Base-by-base conservation (phyloP, 2,797 vertebrate genomes). In the Streptopelia turtur region DNA sequence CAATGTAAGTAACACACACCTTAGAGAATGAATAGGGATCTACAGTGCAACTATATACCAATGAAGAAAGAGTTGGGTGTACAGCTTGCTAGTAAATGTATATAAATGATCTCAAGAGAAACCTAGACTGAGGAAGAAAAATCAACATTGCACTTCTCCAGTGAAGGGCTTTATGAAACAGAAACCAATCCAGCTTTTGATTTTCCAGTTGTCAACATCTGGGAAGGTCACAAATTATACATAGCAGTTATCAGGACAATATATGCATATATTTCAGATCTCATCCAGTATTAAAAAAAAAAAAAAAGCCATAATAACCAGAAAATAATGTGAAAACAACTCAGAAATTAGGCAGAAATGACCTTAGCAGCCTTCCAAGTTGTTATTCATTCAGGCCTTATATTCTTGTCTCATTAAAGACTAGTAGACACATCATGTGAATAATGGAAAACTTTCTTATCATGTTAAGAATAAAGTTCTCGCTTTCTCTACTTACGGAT, bases 341-440 rank as follows among this genome's bases (percentile, higher is more conserved):
- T 87, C 59, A 82, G 33, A 90, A 92, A 61, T 82, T 56, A 69
- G 30, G 31, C 23, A 86, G 61, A 72, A 83, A 87, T 60, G 16
- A 90, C 61, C 70, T 87, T 75, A 31, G 11, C 16, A 49, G 9
- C 7, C 74, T 81, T 88, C 49, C 10, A 59, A 63, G 49, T 15
- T 69, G 33, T 69, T 78, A 55, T 65, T 89, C 20, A 77, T 91
- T 87, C 43, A 84, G 11, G 30, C 22, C 52, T 85, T 85, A 59
- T 89, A 37, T 89, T 92, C n/a, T 89, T 66, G 16, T 63, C 37
- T 89, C 49, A 70, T 77, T 92, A 89, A 92, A 74, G 45, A 56
- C n/a, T 37, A 39, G 30, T 41, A 74, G 59, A 30, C 11, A n/a
- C 9, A 63, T 66, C 15, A 23, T 31, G 25, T 41, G 25, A 28